These are phyloP conservation scores for Manis crassicaudata DNA, from an alignment of 2,797 vertebrate genomes.

Conservation along the genomic window DNA sequence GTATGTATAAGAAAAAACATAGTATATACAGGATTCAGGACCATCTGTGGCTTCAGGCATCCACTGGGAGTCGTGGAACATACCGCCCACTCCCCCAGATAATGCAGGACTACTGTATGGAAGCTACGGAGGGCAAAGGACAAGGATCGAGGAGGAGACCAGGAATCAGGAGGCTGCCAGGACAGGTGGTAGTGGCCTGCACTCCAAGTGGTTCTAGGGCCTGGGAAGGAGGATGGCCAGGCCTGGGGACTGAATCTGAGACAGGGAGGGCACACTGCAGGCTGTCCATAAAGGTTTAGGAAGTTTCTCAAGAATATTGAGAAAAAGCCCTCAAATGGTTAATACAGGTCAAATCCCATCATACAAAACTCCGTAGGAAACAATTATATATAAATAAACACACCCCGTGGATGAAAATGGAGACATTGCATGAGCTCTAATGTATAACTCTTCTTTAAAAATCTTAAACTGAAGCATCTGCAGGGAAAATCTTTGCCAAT, in stretches of 20 bases:
- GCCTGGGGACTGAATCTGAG: background rate
- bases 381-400: background rate
- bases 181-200: too few species aligned
- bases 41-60: too few species aligned
- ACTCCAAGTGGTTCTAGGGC: background rate
- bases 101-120: too few species aligned
- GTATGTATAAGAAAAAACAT: too few species aligned
- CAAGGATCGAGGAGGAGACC: background rate
- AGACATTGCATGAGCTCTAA: background rate
- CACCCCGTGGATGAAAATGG: background rate
- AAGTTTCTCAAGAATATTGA: background rate
- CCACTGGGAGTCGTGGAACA: too few species aligned
- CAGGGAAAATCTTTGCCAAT: background rate
- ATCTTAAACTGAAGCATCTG: background rate
- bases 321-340: background rate
- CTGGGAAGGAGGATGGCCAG: background rate
- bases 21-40: too few species aligned
- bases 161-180: background rate
- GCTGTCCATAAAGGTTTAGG: background rate
- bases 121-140: fast-evolving
- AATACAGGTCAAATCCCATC: background rate
- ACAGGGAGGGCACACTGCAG: background rate
- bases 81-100: too few species aligned
- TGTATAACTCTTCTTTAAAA: background rate
- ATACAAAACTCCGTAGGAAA: background rate